phyloP scores from a whole-genome alignment of 2,888 invertebrate genomes.

The Thalpophila matura region DNA sequence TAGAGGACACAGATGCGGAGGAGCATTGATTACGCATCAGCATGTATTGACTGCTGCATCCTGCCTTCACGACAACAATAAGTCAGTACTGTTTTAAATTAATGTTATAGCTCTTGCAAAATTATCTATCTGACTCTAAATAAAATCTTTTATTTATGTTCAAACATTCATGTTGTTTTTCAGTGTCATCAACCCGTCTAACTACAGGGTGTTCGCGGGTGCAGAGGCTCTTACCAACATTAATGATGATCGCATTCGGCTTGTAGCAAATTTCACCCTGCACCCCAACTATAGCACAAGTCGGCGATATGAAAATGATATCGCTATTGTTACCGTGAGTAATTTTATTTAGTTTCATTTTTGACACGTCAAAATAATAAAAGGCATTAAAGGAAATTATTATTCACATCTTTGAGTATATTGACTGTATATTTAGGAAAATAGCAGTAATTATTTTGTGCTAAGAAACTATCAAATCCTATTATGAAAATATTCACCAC shows the following conservation, averaged over 20 bases:
- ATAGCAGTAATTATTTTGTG: no score
- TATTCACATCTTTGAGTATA: no score
- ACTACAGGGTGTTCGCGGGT: conserved; percentile 67
- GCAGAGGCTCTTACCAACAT: conserved; percentile 44
- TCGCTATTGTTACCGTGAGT: conserved; percentile 71
- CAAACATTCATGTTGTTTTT: conserved; percentile 5
- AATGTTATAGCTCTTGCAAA: no score
- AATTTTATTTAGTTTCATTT: background rate
- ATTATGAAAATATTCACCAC: no score
- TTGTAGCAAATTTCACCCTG: conserved; percentile 57
- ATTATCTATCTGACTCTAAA: no score
- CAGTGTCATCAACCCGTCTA: conserved; percentile 44
- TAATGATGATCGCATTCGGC: conserved; percentile 50
- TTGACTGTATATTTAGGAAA: no score
- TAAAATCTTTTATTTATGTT: no score
- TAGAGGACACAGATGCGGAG: conserved; percentile 67
- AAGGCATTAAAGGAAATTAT: no score
- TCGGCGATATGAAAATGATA: conserved; percentile 60
- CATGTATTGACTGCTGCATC: conserved; percentile 65
- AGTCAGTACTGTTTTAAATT: conserved; percentile 51
- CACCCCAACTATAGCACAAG: conserved; percentile 58
- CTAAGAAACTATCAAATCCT: no score
- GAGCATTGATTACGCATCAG: conserved; percentile 63
- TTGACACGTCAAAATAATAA: background rate
- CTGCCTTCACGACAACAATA: conserved; percentile 53